A percentile compares a stretch with the other conserved stretches of the same genome.
Evolutionary conservation across 2,113 vertebrate species (phyloP).

Genomic region (Cyanistes caeruleus): DNA sequence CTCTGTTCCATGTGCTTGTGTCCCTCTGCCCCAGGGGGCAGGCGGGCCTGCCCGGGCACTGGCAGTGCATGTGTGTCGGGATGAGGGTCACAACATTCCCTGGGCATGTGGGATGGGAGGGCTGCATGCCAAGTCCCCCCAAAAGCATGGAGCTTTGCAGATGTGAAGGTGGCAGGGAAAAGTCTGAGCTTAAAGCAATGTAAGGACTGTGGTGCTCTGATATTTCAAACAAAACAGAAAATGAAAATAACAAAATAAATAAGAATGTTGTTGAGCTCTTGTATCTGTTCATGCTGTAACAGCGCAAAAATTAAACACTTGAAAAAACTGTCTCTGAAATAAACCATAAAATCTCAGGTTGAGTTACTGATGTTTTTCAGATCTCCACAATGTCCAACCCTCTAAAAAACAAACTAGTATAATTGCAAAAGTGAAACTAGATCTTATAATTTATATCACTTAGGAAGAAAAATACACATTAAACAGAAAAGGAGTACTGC

Average conservation of each 20-base stretch:
- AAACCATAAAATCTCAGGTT: background rate
- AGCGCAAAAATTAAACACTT: background rate
- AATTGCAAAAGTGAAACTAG: background rate
- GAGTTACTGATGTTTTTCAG: background rate
- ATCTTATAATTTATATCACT: background rate
- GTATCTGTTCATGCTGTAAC: background rate
- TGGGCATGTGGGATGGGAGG: background rate
- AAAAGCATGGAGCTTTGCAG: constrained; percentile 3
- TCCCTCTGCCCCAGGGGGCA: background rate
- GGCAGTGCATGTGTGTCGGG: background rate
- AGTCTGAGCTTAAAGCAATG: background rate
- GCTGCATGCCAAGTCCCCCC: background rate
- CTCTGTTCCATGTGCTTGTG: background rate
- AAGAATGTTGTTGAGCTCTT: background rate
- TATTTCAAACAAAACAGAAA: background rate
- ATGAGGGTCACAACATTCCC: background rate
- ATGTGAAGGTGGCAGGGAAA: background rate
- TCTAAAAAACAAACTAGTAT: background rate
- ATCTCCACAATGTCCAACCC: background rate
- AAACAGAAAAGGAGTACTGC: background rate
- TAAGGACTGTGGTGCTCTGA: background rate
- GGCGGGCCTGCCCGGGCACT: background rate
- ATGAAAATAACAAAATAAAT: background rate
- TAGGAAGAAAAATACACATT: background rate
- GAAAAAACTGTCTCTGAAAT: background rate